Evolutionary conservation across 2,888 invertebrate species (phyloP).

Genomic region (Conistra vaccinii): DNA sequence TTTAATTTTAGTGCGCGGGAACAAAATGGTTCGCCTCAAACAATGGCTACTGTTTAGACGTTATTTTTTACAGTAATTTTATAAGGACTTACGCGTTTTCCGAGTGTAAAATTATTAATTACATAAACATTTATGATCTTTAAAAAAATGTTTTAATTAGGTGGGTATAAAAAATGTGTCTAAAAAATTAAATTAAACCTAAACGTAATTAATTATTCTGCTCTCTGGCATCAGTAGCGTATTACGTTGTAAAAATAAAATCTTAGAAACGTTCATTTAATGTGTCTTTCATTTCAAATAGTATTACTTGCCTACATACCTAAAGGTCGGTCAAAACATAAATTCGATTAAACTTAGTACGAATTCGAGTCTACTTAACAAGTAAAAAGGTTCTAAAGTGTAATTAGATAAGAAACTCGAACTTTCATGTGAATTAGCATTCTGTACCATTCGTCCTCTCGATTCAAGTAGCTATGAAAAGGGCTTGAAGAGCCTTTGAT

Average conservation of each 20-base stretch:
- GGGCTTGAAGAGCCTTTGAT: constrained; percentile 71
- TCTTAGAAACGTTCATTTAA: neutral
- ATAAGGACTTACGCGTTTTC: constrained; percentile 4
- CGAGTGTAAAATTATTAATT: neutral
- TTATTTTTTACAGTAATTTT: constrained; percentile 37
- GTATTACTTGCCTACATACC: neutral
- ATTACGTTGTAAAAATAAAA: neutral
- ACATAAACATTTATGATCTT: neutral
- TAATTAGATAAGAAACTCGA: constrained; percentile 68
- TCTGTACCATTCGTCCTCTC: constrained; percentile 78
- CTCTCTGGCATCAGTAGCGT: neutral
- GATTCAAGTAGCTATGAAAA: constrained; percentile 81
- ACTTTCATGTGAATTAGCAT: constrained; percentile 77
- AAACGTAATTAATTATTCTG: neutral
- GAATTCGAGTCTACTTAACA: constrained; percentile 41
- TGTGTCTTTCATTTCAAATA: neutral
- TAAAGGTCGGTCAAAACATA: constrained; percentile 22
- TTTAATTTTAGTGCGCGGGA: constrained; percentile 87
- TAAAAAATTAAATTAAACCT: neutral
- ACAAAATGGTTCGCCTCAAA: constrained; percentile 74
- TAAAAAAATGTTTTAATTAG: neutral
- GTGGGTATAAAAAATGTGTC: neutral
- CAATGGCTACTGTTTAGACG: constrained; percentile 72
- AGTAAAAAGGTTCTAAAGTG: constrained; percentile 63
- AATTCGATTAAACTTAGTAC: constrained; percentile 48